Evolutionary conservation across 2,797 vertebrate genomes (phyloP), one percentile per base, ranked within the genome.

Genomic region (Phylloscopus collybita): DNA sequence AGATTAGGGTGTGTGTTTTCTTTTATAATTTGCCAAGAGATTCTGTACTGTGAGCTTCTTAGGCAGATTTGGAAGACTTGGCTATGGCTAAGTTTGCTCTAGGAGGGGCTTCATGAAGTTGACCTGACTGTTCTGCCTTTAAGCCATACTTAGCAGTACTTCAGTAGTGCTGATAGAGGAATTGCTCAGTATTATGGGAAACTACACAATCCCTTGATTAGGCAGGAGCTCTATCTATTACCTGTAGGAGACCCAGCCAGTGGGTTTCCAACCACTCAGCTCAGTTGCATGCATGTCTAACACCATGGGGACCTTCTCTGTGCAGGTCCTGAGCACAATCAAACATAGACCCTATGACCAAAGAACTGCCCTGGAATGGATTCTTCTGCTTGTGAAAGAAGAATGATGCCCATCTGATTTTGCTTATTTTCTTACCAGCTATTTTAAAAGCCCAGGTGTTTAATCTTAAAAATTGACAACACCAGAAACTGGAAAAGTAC

Each of bases 331-430:
- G 25, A 82, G 34, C 11, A 14, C 17, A 38, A 32, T n/a, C 19
- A 53, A 44, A 53, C 0, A 1, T 4, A 50, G 16, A 29, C 23
- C 14, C 23, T 60, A 1, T 20, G 23, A 32, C 16, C 1, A 0
- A 62, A 73, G 26, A 18, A 9, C 53, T 85, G 8, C n/a, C 26
- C 51, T 53, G 51, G 53, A 87, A 56, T 9, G 10, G 40, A 38
- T 38, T 56, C 34, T 65, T 34, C 38, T 79, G 14, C 65, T 73
- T 22, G 15, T 49, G 47, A 57, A 90, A 75, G 26, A 22, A 53
- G 13, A 38, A 34, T 20, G 25, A 34, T 76, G 19, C 6, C 7
- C 21, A 67, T 4, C 18, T 64, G 8, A 38, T 50, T 82, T 75
- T 44, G 23, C 15, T 64, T 0, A 10, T 89, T 67, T 74, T 78